A percentile compares a stretch with the other conserved stretches of the same genome.
phyloP scores from a whole-genome alignment of 92 coral and sea anemone genomes.

The Parazoanthus atlanticus region DNA sequence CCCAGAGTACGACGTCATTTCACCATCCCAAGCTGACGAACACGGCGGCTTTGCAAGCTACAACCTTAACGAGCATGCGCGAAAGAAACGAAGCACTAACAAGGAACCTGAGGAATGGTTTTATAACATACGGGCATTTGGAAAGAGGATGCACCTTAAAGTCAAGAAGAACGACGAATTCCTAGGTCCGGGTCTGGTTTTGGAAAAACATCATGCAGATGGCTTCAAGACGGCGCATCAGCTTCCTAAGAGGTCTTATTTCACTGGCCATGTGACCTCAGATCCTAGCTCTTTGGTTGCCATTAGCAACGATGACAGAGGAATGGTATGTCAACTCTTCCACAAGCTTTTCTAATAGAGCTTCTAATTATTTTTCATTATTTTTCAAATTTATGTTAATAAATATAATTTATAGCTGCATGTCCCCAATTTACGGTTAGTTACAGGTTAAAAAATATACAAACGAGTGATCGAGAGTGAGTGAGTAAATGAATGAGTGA shows the following conservation, averaged over 20 bases:
- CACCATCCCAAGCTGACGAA: conserved; percentile 68
- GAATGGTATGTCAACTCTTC: conserved; percentile 68
- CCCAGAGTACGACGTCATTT: conserved; percentile 76
- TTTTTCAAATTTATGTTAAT: not conserved
- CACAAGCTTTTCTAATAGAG: not conserved
- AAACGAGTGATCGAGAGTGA: too few species aligned
- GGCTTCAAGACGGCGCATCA: conserved; percentile 60
- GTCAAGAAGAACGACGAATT: conserved; percentile 71
- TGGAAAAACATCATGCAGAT: conserved; percentile 64
- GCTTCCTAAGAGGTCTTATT: conserved; percentile 68
- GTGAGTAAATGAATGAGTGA: too few species aligned
- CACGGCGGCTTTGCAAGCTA: conserved; percentile 53
- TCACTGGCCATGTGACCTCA: conserved; percentile 80
- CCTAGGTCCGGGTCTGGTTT: conserved; percentile 71
- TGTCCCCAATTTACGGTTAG: too few species aligned
- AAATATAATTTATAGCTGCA: too few species aligned
- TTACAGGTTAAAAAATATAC: too few species aligned
- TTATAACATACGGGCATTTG: conserved; percentile 78
- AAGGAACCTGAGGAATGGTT: conserved; percentile 34
- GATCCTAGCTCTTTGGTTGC: conserved; percentile 88
- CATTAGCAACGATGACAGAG: conserved; percentile 68
- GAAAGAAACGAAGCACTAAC: conserved; percentile 54
- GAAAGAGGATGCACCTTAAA: conserved; percentile 70
- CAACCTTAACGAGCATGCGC: conserved; percentile 53
- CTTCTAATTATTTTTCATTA: too few species aligned